Evolutionary conservation across 2,888 invertebrate species (phyloP).

Genomic region (Hirudinaria manillensis): DNA sequence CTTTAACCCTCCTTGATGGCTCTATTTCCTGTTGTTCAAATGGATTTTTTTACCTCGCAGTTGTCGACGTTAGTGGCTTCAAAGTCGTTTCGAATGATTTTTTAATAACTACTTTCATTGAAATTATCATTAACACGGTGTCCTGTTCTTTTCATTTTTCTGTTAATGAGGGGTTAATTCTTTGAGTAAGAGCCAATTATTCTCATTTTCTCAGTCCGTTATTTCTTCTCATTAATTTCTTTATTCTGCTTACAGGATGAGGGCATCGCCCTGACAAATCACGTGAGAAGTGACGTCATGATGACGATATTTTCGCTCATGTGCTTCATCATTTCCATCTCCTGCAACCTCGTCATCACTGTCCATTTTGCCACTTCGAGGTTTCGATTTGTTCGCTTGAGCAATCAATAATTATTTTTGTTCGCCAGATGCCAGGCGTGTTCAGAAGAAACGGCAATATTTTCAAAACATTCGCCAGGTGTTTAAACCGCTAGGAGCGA

Average conservation of each 20-base stretch:
- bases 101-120: not conserved
- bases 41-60: constrained; percentile 1
- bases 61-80: constrained; percentile 4
- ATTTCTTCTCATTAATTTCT: too few species aligned
- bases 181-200: not conserved
- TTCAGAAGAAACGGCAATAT: too few species aligned
- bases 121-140: not conserved
- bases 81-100: not conserved
- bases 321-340: constrained; percentile 15
- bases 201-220: not conserved
- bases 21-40: constrained; percentile 15
- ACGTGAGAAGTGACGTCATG: constrained; percentile 16
- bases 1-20: not conserved
- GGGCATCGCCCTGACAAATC: not conserved
- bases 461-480: constrained; percentile 18
- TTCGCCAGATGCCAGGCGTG: too few species aligned
- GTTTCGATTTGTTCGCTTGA: not conserved
- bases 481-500: constrained; percentile 35
- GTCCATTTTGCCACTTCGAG: not conserved
- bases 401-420: too few species aligned
- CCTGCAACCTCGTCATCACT: constrained; percentile 13
- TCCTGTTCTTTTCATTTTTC: not conserved
- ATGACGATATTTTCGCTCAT: constrained; percentile 12
- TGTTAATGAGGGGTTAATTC: not conserved
- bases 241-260: not conserved